phyloP scores from a whole-genome alignment of 2,113 vertebrate genomes.

The Mesitornis unicolor region DNA sequence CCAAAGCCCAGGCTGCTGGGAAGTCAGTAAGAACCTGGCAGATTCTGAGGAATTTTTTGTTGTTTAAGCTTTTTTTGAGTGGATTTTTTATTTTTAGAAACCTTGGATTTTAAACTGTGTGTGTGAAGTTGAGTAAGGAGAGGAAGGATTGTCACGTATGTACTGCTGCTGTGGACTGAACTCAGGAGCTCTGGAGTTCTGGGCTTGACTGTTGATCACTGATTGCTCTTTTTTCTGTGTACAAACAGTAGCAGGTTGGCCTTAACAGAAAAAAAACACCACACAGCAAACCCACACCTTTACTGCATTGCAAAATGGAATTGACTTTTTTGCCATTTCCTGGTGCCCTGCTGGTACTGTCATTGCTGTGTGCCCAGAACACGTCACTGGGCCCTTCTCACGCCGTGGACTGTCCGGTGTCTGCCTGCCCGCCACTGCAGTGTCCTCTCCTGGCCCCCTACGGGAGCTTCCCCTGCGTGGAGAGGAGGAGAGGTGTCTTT shows the following conservation, averaged over 20 bases:
- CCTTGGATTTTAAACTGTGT: not conserved
- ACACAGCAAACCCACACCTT: too few species aligned
- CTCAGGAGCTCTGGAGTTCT: not conserved
- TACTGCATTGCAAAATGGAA: too few species aligned
- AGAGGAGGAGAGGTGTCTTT: not conserved
- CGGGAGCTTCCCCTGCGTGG: not conserved
- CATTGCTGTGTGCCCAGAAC: not conserved
- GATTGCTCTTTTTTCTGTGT: not conserved
- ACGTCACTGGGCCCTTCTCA: not conserved
- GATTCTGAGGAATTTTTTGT: not conserved
- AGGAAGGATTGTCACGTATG: not conserved
- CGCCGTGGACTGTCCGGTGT: accelerated
- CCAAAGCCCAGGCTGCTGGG: not conserved
- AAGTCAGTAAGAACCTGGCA: not conserved
- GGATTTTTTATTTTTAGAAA: conserved; percentile 10
- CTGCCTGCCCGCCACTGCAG: not conserved
- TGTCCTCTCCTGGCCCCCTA: not conserved
- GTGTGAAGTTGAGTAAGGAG: not conserved
- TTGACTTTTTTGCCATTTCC: not conserved
- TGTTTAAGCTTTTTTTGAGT: not conserved
- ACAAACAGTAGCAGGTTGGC: not conserved
- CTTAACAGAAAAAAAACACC: not conserved
- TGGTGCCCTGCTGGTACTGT: not conserved
- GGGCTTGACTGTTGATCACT: not conserved
- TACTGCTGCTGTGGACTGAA: not conserved